These are phyloP conservation scores for Epizoanthus illoricatus DNA, from an alignment of 92 coral and sea anemone genomes.

Conservation along the genomic window DNA sequence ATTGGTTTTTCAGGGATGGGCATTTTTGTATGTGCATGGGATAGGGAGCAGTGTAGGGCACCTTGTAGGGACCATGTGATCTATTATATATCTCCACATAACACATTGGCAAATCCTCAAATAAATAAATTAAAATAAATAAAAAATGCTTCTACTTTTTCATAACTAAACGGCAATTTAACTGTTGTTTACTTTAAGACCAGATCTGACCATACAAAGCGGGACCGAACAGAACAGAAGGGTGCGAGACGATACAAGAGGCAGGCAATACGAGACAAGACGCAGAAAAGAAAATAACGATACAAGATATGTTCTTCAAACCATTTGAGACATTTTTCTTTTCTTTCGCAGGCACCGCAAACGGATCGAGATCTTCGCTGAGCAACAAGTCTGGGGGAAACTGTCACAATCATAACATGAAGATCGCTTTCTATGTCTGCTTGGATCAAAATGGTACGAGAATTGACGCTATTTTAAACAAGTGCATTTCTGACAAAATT, in stretches of 20 bases:
- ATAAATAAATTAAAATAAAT: too few species aligned
- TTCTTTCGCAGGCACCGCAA: slow-evolving; percentile 11
- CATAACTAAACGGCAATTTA: too few species aligned
- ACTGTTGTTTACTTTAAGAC: too few species aligned
- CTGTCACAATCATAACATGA: slow-evolving; percentile 26
- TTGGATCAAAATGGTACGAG: background rate
- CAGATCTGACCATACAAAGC: too few species aligned
- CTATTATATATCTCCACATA: too few species aligned
- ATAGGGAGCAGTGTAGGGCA: too few species aligned
- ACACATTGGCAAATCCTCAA: too few species aligned
- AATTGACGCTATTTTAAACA: background rate
- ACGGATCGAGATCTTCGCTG: slow-evolving; percentile 12
- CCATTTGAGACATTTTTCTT: background rate
- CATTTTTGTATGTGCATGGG: too few species aligned
- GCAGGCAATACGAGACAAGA: background rate
- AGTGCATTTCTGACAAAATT: background rate
- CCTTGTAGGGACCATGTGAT: too few species aligned
- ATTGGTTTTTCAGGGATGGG: too few species aligned
- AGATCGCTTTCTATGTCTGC: slow-evolving; percentile 37
- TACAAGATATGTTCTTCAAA: background rate
- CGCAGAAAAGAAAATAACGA: background rate
- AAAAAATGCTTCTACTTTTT: too few species aligned
- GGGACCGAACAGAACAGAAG: too few species aligned
- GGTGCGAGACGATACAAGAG: background rate
- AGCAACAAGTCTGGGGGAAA: slow-evolving; percentile 23